phyloP scores from a whole-genome alignment of 2,797 vertebrate species.

The Eulemur mongoz region DNA sequence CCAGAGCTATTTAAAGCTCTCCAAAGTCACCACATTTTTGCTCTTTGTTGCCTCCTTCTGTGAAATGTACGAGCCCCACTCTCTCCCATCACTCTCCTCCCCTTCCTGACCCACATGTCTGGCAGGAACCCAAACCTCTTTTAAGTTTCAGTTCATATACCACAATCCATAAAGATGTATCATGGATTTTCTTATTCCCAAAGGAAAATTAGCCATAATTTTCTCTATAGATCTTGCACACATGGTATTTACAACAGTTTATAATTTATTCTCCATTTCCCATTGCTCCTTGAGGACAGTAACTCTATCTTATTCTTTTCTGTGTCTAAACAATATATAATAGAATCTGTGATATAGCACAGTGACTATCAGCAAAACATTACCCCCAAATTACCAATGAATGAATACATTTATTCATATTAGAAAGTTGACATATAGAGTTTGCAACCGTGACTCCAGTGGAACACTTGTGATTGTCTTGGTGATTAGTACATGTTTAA shows the following conservation, averaged over 20 bases:
- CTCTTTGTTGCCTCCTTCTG: not conserved
- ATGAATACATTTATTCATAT: not conserved
- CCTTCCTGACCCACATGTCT: not conserved
- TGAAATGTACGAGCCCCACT: not conserved
- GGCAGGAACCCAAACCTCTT: not conserved
- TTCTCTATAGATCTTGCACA: not conserved
- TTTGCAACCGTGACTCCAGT: not conserved
- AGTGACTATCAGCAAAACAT: not conserved
- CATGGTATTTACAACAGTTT: not conserved
- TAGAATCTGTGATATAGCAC: not conserved
- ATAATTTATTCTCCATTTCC: not conserved
- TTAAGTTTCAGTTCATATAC: not conserved
- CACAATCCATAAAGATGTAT: not conserved
- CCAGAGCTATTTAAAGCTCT: not conserved
- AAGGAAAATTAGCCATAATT: not conserved
- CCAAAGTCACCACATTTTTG: not conserved
- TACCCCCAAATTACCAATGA: not conserved
- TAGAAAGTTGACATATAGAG: not conserved
- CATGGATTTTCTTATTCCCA: not conserved
- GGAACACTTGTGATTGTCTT: not conserved
- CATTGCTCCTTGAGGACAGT: not conserved
- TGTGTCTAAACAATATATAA: not conserved
- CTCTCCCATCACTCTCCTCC: rapidly evolving
- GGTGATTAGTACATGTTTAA: not conserved
- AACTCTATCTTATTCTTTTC: not conserved